phyloP scores from a whole-genome alignment of 2,797 vertebrate genomes.

The Protonibea diacanthus region DNA sequence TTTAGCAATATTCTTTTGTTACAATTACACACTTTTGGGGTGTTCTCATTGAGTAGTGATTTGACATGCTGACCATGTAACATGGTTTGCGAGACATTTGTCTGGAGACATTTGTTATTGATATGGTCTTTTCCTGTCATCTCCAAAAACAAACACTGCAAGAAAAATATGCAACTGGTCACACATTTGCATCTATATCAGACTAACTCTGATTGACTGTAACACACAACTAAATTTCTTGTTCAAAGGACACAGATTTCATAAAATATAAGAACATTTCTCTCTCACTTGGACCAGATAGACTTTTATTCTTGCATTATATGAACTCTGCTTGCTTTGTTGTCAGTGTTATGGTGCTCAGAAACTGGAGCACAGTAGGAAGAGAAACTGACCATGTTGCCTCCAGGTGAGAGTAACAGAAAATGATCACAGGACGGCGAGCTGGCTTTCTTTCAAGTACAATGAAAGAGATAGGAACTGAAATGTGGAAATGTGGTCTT shows the following conservation, averaged over 20 bases:
- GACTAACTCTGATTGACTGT: neutral
- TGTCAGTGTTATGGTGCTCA: conserved; percentile 4
- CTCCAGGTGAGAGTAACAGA: conserved; percentile 36
- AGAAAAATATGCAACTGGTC: neutral
- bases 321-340: neutral
- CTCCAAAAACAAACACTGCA: neutral
- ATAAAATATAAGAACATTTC: neutral
- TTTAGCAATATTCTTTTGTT: too few relatives aligned
- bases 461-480: conserved; percentile 34
- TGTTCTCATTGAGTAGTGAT: neutral
- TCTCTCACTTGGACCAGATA: neutral
- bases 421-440: conserved; percentile 30
- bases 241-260: neutral
- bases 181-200: neutral
- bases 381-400: conserved; percentile 17
- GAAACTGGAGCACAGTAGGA: conserved; percentile 25
- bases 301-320: neutral
- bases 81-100: neutral
- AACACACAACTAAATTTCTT: neutral
- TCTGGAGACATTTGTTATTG: neutral
- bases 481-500: conserved; percentile 45
- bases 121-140: neutral
- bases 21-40: neutral
- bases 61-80: neutral
- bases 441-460: conserved; percentile 38